Evolutionary conservation across 2,797 vertebrate genomes (phyloP), one percentile per base, ranked within the genome.

Genomic region (Sardinella longiceps): DNA sequence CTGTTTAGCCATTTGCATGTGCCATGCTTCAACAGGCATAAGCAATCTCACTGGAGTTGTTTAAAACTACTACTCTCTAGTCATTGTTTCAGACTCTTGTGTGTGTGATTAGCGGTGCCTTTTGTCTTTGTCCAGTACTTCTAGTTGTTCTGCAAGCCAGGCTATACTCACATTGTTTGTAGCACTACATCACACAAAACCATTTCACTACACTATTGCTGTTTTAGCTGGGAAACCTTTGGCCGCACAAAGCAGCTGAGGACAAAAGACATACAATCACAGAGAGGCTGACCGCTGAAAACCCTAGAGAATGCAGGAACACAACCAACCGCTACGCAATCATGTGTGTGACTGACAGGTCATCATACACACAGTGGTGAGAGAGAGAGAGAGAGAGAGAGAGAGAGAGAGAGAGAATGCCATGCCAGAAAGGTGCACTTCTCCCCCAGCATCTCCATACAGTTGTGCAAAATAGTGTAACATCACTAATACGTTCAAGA

Each of bases 381-480:
- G n/a, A n/a, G n/a, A n/a, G n/a, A n/a, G n/a, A n/a, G n/a, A n/a
- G n/a, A n/a, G n/a, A n/a, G n/a, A n/a, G n/a, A n/a, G n/a, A n/a
- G n/a, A n/a, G n/a, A n/a, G n/a, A n/a, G n/a, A n/a, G n/a, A n/a
- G n/a, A n/a, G 4, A 43, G 7, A 43, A 43, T 43, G 43, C 43
- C 4, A 43, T 43, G 43, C 43, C 43, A 4, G 43, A 43, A 43
- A 43, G 7, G 43, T 4, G 7, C 43, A 43, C 43, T 43, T 7
- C 43, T 82, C 91, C 93, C 93, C 87, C 94, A 43, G 95, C 92
- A 96, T 93, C 88, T 96, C 93, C 90, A 86, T 43, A 43, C 43
- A 43, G 43, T 43, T 43, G 43, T n/a, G n/a, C n/a, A n/a, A n/a
- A n/a, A n/a, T n/a, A n/a, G n/a, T n/a, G n/a, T n/a, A n/a, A n/a